Conservation (phyloP, 2,888 invertebrate genomes). For the Eurytoma adleriae region DNA sequence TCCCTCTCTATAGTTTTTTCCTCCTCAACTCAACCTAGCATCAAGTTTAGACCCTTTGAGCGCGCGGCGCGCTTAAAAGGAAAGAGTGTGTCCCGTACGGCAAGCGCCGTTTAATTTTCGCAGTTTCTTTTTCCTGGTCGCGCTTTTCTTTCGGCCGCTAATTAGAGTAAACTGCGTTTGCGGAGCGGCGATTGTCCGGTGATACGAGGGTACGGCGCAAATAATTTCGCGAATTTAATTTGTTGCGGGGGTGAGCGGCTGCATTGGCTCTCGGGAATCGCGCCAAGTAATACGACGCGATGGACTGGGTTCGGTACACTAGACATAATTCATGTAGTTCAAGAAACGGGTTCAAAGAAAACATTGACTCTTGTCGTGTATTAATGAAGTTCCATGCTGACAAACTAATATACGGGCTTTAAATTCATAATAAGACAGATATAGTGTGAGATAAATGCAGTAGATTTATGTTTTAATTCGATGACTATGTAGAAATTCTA, state of each 20-base stretch:
- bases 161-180: neutral
- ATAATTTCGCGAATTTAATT: slow-evolving; percentile 2
- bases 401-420: too few species aligned
- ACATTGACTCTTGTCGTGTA: too few species aligned
- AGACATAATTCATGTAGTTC: slow-evolving; percentile 25
- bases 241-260: neutral
- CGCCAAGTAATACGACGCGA: slow-evolving; percentile 25
- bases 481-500: neutral
- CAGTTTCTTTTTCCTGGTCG: too few species aligned
- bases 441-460: neutral
- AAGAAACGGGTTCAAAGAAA: neutral
- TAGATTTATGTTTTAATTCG: neutral
- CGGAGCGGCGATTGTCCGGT: too few species aligned
- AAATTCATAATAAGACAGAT: too few species aligned
- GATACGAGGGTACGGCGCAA: neutral
- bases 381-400: too few species aligned
- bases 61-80: neutral
- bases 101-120: neutral
- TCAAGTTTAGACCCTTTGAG: neutral
- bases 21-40: neutral
- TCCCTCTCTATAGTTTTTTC: neutral
- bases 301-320: slow-evolving; percentile 9
- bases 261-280: slow-evolving; percentile 3
- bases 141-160: too few species aligned
- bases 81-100: neutral